Evolutionary conservation across 2,797 vertebrate genomes (phyloP).

Genomic region (Pipistrellus nathusii): DNA sequence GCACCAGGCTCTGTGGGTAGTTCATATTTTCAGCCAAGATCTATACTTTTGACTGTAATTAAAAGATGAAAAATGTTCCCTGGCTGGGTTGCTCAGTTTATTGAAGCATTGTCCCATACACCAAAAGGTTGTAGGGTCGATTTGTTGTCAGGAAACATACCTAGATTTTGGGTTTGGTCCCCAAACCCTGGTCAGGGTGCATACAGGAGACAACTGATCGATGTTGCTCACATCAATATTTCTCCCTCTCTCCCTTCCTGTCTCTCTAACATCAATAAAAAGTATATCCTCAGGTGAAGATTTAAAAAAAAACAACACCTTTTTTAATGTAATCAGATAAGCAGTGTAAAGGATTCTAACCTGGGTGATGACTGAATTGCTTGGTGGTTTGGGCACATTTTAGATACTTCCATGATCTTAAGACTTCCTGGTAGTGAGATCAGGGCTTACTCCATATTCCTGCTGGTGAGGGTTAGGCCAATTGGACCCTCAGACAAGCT

Average conservation of each 20-base stretch:
- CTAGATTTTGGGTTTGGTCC: neutral
- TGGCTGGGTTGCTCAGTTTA: neutral
- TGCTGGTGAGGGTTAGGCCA: conserved; percentile 10
- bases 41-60: neutral
- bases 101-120: neutral
- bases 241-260: neutral
- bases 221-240: neutral
- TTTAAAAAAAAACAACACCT: neutral
- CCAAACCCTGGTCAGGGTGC: neutral
- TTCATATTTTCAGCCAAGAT: conserved; percentile 11
- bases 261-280: neutral
- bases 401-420: conserved; percentile 21
- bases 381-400: neutral
- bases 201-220: neutral
- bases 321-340: conserved; percentile 8
- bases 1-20: conserved; percentile 31
- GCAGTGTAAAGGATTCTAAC: conserved; percentile 36
- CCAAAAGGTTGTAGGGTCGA: neutral
- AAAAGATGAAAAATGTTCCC: conserved; percentile 7
- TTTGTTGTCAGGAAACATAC: neutral
- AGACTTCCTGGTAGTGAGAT: neutral
- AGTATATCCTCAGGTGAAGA: neutral
- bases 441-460: neutral
- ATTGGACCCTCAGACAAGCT: conserved; percentile 10
- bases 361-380: neutral